A percentile compares a stretch with the other conserved stretches of the same genome.
Conservation (phyloP, 1,140 invertebrate species). For the Bombus soroeensis region DNA sequence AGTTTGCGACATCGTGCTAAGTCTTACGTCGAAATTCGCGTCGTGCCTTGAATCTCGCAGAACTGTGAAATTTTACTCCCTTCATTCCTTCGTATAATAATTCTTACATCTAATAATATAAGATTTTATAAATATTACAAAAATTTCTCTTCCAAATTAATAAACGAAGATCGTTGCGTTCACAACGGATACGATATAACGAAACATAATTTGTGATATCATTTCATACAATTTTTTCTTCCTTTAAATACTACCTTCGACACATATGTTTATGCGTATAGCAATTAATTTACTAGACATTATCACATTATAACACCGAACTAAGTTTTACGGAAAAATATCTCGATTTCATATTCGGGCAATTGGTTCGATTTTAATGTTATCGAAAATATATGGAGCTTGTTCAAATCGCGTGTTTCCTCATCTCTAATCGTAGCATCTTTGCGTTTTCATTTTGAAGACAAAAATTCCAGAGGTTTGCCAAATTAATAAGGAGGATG, state of each 20-base stretch:
- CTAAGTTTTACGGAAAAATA: not conserved
- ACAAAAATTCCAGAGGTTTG: not conserved
- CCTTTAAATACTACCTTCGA: too few relatives aligned
- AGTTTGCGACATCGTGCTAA: not conserved
- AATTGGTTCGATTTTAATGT: not conserved
- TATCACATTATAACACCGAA: fast-evolving
- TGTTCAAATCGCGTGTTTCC: too few relatives aligned
- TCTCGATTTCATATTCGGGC: not conserved
- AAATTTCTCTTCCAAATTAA: too few relatives aligned
- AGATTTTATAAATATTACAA: too few relatives aligned
- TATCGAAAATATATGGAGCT: not conserved
- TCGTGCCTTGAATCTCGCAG: not conserved
- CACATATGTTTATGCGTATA: not conserved
- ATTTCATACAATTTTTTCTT: not conserved
- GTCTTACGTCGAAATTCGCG: constrained; percentile 6
- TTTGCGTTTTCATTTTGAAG: not conserved
- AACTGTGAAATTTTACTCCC: too few relatives aligned
- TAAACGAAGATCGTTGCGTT: too few relatives aligned
- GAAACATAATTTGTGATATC: too few relatives aligned
- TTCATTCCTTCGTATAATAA: too few relatives aligned
- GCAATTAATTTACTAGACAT: not conserved
- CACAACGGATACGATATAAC: too few relatives aligned
- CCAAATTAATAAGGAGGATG: too few relatives aligned
- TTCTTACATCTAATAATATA: too few relatives aligned
- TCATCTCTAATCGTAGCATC: too few relatives aligned